Conservation (phyloP, 2,888 invertebrate genomes). For the Gastrophysa polygoni region DNA sequence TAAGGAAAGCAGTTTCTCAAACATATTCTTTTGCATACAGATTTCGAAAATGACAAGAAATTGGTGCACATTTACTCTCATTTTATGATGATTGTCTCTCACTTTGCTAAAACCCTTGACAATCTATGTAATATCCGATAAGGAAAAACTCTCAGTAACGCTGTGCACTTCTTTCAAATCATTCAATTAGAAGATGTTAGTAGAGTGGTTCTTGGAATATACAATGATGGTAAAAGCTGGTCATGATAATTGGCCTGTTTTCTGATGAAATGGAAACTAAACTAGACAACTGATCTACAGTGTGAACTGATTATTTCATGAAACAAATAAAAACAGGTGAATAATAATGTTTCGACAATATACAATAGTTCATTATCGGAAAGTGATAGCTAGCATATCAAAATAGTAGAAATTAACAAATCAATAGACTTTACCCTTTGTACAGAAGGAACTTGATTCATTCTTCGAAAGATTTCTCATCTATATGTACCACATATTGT, state of each 20-base stretch:
- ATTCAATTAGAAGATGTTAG: too few species aligned
- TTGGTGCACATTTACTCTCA: slow-evolving; percentile 12
- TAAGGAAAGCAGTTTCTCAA: slow-evolving; percentile 9
- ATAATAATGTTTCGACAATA: background rate
- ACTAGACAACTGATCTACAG: background rate
- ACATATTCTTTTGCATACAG: slow-evolving; percentile 22
- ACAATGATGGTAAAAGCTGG: background rate
- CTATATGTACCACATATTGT: too few species aligned
- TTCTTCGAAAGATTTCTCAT: too few species aligned
- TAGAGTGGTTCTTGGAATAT: background rate
- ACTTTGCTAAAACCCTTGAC: background rate
- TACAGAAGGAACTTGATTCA: too few species aligned
- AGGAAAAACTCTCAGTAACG: background rate
- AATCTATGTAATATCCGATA: background rate
- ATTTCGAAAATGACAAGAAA: slow-evolving; percentile 19
- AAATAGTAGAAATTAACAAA: too few species aligned
- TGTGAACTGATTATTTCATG: background rate
- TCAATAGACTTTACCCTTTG: too few species aligned
- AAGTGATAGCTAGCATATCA: background rate
- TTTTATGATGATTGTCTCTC: background rate
- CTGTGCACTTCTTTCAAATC: background rate
- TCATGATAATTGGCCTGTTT: background rate
- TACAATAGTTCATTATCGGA: background rate
- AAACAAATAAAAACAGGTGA: background rate
- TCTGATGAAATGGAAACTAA: background rate